A percentile compares a stretch with the other conserved stretches of the same genome.
Evolutionary conservation across 2,888 invertebrate species (phyloP).

Genomic region (Azorinus chamasolen): DNA sequence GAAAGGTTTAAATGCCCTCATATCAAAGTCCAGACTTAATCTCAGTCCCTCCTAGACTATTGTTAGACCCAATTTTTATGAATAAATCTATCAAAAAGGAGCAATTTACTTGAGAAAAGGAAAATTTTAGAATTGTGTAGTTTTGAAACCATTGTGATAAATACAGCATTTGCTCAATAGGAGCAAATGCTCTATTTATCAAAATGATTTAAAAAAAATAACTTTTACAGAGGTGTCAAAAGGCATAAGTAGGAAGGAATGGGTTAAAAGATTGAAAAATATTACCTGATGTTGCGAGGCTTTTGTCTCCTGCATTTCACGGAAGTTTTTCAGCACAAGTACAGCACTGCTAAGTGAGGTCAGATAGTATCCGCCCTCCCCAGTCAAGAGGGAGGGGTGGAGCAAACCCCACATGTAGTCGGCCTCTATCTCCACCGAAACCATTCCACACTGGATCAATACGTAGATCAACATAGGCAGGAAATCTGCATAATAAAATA

Average conservation of each 20-base stretch:
- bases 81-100: too few species aligned
- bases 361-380: conserved; percentile 97
- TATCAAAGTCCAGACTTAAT: too few species aligned
- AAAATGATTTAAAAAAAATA: background rate
- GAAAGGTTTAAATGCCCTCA: too few species aligned
- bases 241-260: background rate
- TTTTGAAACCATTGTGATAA: too few species aligned
- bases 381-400: conserved; percentile 95
- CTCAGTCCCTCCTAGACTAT: too few species aligned
- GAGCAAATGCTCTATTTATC: too few species aligned
- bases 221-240: background rate
- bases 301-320: conserved; percentile 75
- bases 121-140: too few species aligned
- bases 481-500: conserved; percentile 89
- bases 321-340: conserved; percentile 92
- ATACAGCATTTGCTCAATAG: too few species aligned
- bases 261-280: background rate
- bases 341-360: conserved; percentile 97
- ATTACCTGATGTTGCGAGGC: conserved; percentile 72
- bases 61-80: too few species aligned
- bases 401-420: conserved; percentile 98
- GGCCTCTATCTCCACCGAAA: conserved; percentile 97
- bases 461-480: conserved; percentile 97
- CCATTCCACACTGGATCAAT: conserved; percentile 94
- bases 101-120: too few species aligned